These are phyloP conservation scores for Dinoponera quadriceps DNA, from an alignment of 1,140 invertebrate genomes.

Conservation along the genomic window DNA sequence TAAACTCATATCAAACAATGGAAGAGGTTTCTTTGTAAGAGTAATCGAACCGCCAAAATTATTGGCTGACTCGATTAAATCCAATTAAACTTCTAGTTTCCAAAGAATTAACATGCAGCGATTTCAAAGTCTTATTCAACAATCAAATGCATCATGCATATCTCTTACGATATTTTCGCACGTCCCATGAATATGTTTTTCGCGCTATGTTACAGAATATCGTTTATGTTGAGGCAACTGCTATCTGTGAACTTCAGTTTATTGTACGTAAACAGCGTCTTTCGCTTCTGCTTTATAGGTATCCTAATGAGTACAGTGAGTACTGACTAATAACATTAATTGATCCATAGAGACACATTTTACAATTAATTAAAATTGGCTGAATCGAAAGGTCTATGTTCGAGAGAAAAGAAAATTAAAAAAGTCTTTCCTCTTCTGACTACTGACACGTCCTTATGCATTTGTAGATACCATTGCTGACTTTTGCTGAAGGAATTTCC, in stretches of 20 bases:
- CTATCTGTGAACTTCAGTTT: slow-evolving; percentile 64
- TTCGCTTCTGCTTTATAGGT: slow-evolving; percentile 71
- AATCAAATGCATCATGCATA: not conserved
- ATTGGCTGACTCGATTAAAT: too few relatives aligned
- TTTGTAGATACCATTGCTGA: slow-evolving; percentile 23
- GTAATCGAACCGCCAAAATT: too few relatives aligned
- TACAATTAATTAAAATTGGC: too few relatives aligned
- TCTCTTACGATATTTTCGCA: slow-evolving; percentile 5
- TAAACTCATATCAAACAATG: too few relatives aligned
- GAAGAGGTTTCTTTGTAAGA: too few relatives aligned
- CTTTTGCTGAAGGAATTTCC: slow-evolving; percentile 21
- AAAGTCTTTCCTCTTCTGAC: not conserved
- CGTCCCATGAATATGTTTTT: not conserved
- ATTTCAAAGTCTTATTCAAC: too few relatives aligned
- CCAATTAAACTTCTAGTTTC: too few relatives aligned
- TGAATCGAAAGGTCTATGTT: too few relatives aligned
- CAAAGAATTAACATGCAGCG: too few relatives aligned
- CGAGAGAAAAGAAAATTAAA: too few relatives aligned
- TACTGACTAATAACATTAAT: slow-evolving; percentile 48
- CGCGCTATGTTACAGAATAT: slow-evolving; percentile 54
- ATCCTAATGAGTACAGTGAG: slow-evolving; percentile 45
- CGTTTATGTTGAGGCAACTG: slow-evolving; percentile 56
- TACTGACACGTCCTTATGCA: not conserved
- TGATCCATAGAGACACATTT: not conserved
- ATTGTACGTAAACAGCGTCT: slow-evolving; percentile 67